Conservation (phyloP, 2,888 invertebrate genomes). For the Drosophila formosana region DNA sequence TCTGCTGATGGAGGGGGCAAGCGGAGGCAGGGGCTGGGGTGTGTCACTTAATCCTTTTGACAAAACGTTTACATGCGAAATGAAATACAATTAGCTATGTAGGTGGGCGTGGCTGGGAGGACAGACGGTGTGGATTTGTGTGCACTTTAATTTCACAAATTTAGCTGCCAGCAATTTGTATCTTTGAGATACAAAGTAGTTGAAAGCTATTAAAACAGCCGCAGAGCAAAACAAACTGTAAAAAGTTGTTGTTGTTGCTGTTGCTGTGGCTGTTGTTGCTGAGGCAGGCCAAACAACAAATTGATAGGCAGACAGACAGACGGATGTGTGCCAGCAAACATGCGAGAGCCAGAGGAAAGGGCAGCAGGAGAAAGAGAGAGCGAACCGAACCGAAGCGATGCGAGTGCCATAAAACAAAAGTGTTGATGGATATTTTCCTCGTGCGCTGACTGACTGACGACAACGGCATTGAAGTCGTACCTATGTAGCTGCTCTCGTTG, state of each 20-base stretch:
- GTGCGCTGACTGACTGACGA: constrained; percentile 73
- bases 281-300: constrained; percentile 74
- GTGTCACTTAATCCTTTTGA: constrained; percentile 75
- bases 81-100: constrained; percentile 68
- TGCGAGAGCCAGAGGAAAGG: constrained; percentile 26
- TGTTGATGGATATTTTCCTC: constrained; percentile 82
- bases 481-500: constrained; percentile 31
- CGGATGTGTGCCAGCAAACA: constrained; percentile 78
- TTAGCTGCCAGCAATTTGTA: constrained; percentile 66
- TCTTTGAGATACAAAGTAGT: constrained; percentile 76
- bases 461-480: constrained; percentile 65
- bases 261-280: constrained; percentile 33
- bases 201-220: constrained; percentile 74
- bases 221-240: constrained; percentile 73
- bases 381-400: constrained; percentile 6
- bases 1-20: neutral
- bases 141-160: constrained; percentile 73
- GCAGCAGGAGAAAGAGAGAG: neutral
- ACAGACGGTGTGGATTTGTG: constrained; percentile 37
- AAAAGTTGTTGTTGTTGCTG: constrained; percentile 40
- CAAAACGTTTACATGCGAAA: constrained; percentile 75
- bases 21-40: constrained; percentile 24
- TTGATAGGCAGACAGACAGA: constrained; percentile 65
- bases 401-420: constrained; percentile 75
- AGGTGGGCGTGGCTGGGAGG: constrained; percentile 52